Base-by-base conservation (phyloP, 2,888 invertebrate species). In the Flabesymbios commensalis region DNA sequence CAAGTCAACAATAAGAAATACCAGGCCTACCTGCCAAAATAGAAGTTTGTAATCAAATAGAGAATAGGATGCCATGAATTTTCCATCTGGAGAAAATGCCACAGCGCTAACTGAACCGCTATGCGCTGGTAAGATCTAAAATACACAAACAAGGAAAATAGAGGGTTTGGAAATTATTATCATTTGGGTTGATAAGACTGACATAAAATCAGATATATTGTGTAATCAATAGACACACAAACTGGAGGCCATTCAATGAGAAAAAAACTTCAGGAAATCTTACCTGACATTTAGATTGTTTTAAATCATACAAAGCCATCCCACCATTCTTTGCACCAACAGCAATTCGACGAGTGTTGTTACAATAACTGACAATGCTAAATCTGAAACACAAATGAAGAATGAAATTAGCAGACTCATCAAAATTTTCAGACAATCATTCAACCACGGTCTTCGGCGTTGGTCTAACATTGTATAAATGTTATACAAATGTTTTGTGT, bases 11-110 rank as follows among this genome's bases (percentile, higher is more conserved):
- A n/a, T n/a, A n/a, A n/a, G n/a, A n/a, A n/a, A n/a, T n/a, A n/a
- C n/a, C n/a, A n/a, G n/a, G n/a, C n/a, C n/a, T 70, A 95, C 96
- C 88, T 98, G 98, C 98, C 98, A 99, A 85, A 99, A 98, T 72
- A 92, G 94, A 57, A 99, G 88, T 71, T 94, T 89, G 83, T 96
- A 95, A 83, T 99, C 99, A 7, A 88, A 86, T 72, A 93, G 92
- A 45, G 95, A 93, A 84, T 96, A 99, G 31, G 97, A 95, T 45
- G 95, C 97, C 69, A 99, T 87, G 83, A 91, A 95, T 77, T 98
- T 94, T 22, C 98, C 98, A 84, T 99, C 98, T 0, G 96, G 95
- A 69, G 95, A 95, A 86, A 99, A 97, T 39, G 94, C 90, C 2
- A 77, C 76, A 10, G 97, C 96, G 1, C 96, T 94, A 26, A 98